Evolutionary conservation across 2,888 invertebrate species (phyloP), one percentile per base, ranked within the genome.

Genomic region (Ashinkailepas kermadecensis): DNA sequence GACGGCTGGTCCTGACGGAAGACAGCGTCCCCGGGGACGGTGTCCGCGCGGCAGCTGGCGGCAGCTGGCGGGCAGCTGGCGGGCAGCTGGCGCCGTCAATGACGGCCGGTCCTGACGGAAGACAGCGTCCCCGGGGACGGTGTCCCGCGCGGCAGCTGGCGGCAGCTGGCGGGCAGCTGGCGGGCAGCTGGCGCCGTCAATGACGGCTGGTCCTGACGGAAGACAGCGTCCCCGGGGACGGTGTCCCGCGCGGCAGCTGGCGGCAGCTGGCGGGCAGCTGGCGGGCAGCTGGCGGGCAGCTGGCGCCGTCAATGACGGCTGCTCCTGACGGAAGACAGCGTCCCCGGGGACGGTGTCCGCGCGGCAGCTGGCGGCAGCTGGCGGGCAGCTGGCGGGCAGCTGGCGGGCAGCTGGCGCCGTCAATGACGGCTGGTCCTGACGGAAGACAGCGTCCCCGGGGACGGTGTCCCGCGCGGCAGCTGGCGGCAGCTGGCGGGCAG

Each of bases 381-480:
- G 39, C 4, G 39, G 39, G 39, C 39, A 39, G 39, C 39, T 39
- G 39, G 39, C 39, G 39, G 39, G 39, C 39, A 39, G 39, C 39
- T 39, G 39, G 39, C 39, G 39, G 39, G 39, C 39, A 39, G 39
- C 39, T n/a, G n/a, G n/a, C n/a, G n/a, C n/a, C 62, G 18, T 18
- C 15, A 15, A 62, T 15, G 62, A 18, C 62, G 62, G 18, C 15
- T 13, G 62, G 62, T 8, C 21, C n/a, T 64, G 6, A 13, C 13
- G 64, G 64, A n/a, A 21, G 15, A n/a, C 64, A 64, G 18, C 64
- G n/a, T 64, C n/a, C n/a, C 21, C 1, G 62, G 64, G n/a, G n/a
- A n/a, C 64, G 21, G n/a, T 64, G n/a, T 18, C 62, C 59, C 18
- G 62, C 59, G 80, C 80, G 39, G 18, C 56, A 80, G 58, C 80